Conservation (phyloP, 1,140 invertebrate genomes). For the Conus ventricosus region DNA sequence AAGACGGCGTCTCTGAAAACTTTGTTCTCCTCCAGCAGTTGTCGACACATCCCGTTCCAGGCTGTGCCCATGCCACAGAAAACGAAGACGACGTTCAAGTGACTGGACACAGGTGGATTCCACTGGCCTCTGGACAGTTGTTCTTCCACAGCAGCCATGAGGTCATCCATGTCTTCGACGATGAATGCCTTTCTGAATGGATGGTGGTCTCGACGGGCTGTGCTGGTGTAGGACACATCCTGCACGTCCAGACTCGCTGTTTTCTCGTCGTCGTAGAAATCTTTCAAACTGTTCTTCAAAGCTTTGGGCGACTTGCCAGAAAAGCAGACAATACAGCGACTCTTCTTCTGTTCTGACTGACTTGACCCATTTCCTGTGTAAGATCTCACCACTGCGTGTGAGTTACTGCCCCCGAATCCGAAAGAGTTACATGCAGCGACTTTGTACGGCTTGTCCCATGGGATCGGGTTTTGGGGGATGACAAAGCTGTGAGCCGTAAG, state of each 20-base stretch:
- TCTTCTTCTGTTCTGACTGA: constrained; percentile 46
- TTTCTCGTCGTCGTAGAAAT: constrained; percentile 19
- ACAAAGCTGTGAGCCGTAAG: constrained; percentile 47
- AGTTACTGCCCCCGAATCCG: constrained; percentile 67
- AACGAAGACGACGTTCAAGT: constrained; percentile 47
- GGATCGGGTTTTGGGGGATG: constrained; percentile 48
- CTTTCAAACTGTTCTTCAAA: constrained; percentile 34
- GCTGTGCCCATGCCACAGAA: constrained; percentile 62
- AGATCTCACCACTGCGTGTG: constrained; percentile 53
- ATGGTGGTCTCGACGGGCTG: constrained; percentile 49
- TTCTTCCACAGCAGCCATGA: constrained; percentile 14
- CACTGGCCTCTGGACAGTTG: not conserved
- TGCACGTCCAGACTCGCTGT: constrained; percentile 26
- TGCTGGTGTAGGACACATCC: constrained; percentile 52
- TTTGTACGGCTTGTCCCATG: constrained; percentile 67
- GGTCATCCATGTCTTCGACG: constrained; percentile 37
- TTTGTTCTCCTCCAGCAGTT: constrained; percentile 39
- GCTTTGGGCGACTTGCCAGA: constrained; percentile 34
- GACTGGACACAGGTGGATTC: not conserved
- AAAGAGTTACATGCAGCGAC: constrained; percentile 63
- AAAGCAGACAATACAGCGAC: constrained; percentile 36
- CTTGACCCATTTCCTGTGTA: not conserved
- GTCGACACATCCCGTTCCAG: constrained; percentile 59
- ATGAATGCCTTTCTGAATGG: constrained; percentile 36
- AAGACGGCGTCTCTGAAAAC: constrained; percentile 42